These are phyloP conservation scores for Etheostoma cragini DNA, from an alignment of 2,113 vertebrate genomes.

Conservation along the genomic window DNA sequence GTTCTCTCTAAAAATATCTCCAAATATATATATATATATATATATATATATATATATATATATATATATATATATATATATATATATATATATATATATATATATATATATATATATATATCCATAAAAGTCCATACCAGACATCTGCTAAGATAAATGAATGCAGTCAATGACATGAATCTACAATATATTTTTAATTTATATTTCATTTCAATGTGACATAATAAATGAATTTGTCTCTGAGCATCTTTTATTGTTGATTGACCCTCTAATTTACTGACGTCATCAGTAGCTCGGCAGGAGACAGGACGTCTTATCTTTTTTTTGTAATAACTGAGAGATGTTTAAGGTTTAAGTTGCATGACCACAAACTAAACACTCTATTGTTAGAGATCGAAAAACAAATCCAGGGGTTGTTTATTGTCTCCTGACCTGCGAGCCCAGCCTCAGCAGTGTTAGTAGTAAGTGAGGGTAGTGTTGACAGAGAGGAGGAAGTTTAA, in stretches of 20 bases:
- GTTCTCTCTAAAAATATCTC: slow-evolving; percentile 54
- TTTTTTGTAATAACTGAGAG: not conserved
- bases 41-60: too few relatives aligned
- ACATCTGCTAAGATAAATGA: slow-evolving; percentile 25
- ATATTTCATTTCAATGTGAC: not conserved
- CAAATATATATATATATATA: too few relatives aligned
- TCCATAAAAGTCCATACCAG: not conserved
- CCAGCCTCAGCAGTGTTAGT: slow-evolving; percentile 14
- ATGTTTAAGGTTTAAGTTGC: not conserved
- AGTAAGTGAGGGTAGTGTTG: slow-evolving; percentile 50
- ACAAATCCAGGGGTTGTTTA: slow-evolving; percentile 23
- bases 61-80: too few relatives aligned
- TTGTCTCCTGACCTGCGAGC: slow-evolving; percentile 44
- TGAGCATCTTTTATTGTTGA: not conserved
- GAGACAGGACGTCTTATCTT: not conserved
- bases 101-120: too few relatives aligned
- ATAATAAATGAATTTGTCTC: not conserved
- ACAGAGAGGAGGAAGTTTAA: slow-evolving; percentile 65
- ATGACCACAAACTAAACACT: not conserved
- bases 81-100: too few relatives aligned
- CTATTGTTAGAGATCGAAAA: slow-evolving; percentile 9
- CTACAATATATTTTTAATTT: not conserved
- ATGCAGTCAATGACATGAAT: not conserved
- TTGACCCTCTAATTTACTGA: not conserved
- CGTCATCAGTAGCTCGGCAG: not conserved